Base-by-base conservation (phyloP, 2,113 vertebrate species). In the Nerophis lumbriciformis region DNA sequence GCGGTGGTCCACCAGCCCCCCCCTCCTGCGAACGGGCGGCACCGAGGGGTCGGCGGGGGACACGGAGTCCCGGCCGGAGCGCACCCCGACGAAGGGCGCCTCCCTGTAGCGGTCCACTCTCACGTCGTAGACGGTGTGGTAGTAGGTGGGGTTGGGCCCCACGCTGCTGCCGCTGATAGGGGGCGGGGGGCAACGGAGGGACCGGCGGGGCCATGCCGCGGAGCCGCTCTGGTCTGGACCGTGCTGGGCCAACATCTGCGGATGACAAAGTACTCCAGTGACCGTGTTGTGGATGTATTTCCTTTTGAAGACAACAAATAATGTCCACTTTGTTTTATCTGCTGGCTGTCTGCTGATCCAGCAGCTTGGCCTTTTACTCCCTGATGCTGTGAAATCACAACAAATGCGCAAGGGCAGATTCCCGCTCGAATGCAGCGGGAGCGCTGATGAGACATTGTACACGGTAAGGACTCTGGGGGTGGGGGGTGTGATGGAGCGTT, bases 1-100 rank as follows among this genome's bases (percentile, higher is more conserved):
- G 2, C 91, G 88, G 73, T 94, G 87, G 75, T 94, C 92, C 81
- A 94, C 93, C 83, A 92, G 79, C 1, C 93, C 92, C 2, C 93
- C 89, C 50, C 93, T 89, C 62, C 90, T 81, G 59, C 90, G 88
- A 63, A 84, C 76, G 21, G 84, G 71, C 1, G 81, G 87, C 4
- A 78, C 75, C 4, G 88, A 74, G 45, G 73, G 66, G 77, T 85
- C 37, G 3, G 67, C 68, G 44, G 78, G 71, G 21, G 77, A 79
- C 57, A 69, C 21, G 45, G 72, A 74, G 15, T 85, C 84, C 75
- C 71, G 70, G 69, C 54, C 35, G 50, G 75, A 75, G 44, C 38
- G 71, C 7, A 48, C 63, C 51, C 61, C 79, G 44, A 62, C 73
- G 69, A 84, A 87, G 57, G 85, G 82, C 59, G 76, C 65, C 9